Evolutionary conservation across 2,888 invertebrate genomes (phyloP).

Genomic region (Epirrita christyi): DNA sequence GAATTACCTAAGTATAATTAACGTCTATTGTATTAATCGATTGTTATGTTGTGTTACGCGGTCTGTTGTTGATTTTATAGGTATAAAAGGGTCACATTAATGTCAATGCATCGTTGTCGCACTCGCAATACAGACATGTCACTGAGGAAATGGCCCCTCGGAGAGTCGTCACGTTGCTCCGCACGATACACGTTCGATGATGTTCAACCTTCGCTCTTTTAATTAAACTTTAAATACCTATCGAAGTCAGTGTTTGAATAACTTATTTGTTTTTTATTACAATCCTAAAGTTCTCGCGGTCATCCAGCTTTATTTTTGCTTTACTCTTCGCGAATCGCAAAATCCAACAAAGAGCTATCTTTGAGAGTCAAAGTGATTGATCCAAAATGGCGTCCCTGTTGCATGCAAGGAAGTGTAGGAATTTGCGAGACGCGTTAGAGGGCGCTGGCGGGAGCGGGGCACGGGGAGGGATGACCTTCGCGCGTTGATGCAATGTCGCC

Average conservation of each 20-base stretch:
- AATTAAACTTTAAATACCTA: conserved; percentile 29
- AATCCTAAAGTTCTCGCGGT: conserved; percentile 2
- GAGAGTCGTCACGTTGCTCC: conserved; percentile 34
- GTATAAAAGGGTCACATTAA: conserved; percentile 34
- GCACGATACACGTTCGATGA: conserved; percentile 16
- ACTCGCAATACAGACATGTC: conserved; percentile 36
- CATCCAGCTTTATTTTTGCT: conserved; percentile 2
- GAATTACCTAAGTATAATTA: neutral
- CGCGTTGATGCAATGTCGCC: conserved; percentile 73
- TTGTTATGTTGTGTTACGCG: conserved; percentile 30
- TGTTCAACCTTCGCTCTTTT: conserved; percentile 26
- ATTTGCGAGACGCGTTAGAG: conserved; percentile 59
- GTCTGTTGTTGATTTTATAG: conserved; percentile 33
- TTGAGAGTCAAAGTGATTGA: conserved; percentile 38
- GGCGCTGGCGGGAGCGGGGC: conserved; percentile 50
- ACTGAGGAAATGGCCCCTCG: conserved; percentile 42
- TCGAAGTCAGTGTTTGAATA: conserved; percentile 11
- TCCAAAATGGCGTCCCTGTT: conserved; percentile 45
- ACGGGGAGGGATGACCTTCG: conserved; percentile 49
- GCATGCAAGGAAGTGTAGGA: conserved; percentile 49
- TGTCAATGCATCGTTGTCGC: conserved; percentile 33
- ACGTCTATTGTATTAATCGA: conserved; percentile 22
- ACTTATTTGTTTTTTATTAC: conserved; percentile 16
- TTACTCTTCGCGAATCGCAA: conserved; percentile 4
- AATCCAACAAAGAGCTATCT: conserved; percentile 19